Evolutionary conservation across 2,797 vertebrate genomes (phyloP), one percentile per base, ranked within the genome.

Genomic region (Mormyrops boulengeri): DNA sequence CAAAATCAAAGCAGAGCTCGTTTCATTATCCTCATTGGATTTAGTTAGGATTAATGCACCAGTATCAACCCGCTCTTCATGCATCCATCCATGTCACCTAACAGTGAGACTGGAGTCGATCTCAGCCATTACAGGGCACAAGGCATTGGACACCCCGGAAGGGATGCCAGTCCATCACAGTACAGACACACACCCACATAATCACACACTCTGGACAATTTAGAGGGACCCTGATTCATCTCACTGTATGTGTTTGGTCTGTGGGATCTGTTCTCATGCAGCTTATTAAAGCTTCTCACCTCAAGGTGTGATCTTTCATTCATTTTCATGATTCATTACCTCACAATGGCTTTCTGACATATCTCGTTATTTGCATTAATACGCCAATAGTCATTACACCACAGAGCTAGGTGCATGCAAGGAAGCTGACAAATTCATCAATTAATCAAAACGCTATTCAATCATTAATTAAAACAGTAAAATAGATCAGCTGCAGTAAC

Each of bases 321-420:
- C 49, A 60, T 57, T 38, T 55, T 87, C 49, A 62, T 86, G 30
- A 53, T 62, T 62, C n/a, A 86, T 22, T 49, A 47, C 19, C 26
- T 41, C 84, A 73, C 84, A 86, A 87, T 55, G 60, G 80, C 4
- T 73, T 69, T 47, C 44, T 53, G 66, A 73, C 60, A 89, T 53
- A 77, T 14, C 47, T 55, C 6, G 34, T 47, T 19, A 55, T 38
- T 66, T 50, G 87, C 60, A 88, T 69, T 73, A 44, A 73, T 73
- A 50, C 30, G 87, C 87, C 50, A 73, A 88, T 22, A 50, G 34
- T 49, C 44, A 30, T n/a, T 88, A 69, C 19, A 73, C 26, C 14
- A 50, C 30, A 49, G 62, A 49, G 44, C 17, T 49, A 47, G 44
- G 44, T 26, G n/a, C 69, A 60, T 89, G 88, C 88, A 89, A 69